phyloP scores from a whole-genome alignment of 2,113 vertebrate species.

The Mastomys coucha region DNA sequence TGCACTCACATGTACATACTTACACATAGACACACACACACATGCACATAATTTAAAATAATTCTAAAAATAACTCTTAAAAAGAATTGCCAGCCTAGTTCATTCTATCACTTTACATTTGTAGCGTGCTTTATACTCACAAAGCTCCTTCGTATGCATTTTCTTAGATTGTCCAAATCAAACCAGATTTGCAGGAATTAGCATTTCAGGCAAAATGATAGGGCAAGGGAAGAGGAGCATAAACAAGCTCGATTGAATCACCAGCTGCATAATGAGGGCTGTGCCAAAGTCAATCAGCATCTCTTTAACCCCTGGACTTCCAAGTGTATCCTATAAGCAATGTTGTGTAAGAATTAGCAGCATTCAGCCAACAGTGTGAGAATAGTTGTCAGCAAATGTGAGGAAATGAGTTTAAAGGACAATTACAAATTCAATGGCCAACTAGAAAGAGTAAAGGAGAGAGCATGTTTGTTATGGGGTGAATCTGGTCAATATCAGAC shows the following conservation, averaged over 20 bases:
- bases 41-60: neutral
- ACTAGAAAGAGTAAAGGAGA: constrained; percentile 47
- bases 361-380: constrained; percentile 25
- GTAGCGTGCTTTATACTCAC: neutral
- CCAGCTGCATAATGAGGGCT: neutral
- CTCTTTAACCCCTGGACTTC: constrained; percentile 16
- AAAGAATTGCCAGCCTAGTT: neutral
- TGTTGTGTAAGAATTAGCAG: constrained; percentile 29
- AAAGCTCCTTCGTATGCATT: constrained; percentile 33
- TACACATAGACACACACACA: neutral
- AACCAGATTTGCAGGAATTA: constrained; percentile 37
- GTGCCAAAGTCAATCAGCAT: neutral
- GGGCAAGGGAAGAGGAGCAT: neutral
- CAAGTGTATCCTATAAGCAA: neutral
- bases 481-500: neutral
- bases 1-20: neutral
- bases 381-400: constrained; percentile 15
- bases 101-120: neutral
- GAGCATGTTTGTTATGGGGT: neutral
- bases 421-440: constrained; percentile 1
- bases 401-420: constrained; percentile 45
- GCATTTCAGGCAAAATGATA: constrained; percentile 22
- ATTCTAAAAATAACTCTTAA: neutral
- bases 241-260: constrained; percentile 35
- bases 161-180: constrained; percentile 55